Base-by-base conservation (phyloP, 2,113 vertebrate genomes). In the Capreolus pygargus region DNA sequence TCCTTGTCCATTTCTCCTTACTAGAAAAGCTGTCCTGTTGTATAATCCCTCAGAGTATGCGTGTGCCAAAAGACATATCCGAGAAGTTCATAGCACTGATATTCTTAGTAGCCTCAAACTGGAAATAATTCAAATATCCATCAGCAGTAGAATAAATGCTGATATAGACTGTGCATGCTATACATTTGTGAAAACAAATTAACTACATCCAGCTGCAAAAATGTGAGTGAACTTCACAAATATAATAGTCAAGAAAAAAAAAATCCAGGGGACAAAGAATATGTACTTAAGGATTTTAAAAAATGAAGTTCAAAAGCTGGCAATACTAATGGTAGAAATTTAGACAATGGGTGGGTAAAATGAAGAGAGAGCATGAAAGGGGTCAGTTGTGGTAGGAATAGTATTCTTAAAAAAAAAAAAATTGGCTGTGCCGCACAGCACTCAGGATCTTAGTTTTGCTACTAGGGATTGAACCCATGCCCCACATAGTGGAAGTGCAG, bases 71-170 rank as follows among this genome's bases (percentile, higher is more conserved):
- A 43, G 27, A 45, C 74, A 67, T 39, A 17, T 15, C 14, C 55
- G 39, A 45, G 23, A 57, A 94, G 25, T 55, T 60, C 43, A 70
- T 2, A 60, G n/a, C 47, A 84, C 17, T 57, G 14, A 28, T n/a
- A 79, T n/a, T 74, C 36, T n/a, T 61, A 47, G 19, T 55, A 89
- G 28, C 76, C 8, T 28, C 78, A 78, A 39, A 78, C 50, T 96
- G 58, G 64, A 95, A 97, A 78, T 47, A 90, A 91, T 79, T 79
- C 82, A 97, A 92, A 60, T 88, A 74, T 88, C 92, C 57, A 97
- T 95, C 86, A 70, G 30, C 33, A 52, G 36, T 19, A 81, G 76
- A 90, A 96, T 95, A 91, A 43, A 93, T 88, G 74, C 55, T 58
- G 54, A 23, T 21, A 27, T 91, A 79, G 47, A 50, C 25, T 28